Conservation (phyloP, 2,888 invertebrate genomes). For the Notodonta ziczac region DNA sequence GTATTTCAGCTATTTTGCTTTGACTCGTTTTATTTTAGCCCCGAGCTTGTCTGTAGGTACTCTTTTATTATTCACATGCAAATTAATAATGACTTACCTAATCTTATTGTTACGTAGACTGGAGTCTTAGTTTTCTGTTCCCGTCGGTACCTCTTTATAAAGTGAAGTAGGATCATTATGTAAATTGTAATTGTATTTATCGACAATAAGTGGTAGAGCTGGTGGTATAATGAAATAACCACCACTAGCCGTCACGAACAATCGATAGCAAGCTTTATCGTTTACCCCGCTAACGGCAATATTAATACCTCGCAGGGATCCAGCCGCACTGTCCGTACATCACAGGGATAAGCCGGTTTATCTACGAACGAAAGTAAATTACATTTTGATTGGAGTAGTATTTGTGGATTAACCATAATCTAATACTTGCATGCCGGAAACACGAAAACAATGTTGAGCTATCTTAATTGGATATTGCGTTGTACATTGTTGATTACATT, state of each 20-base stretch:
- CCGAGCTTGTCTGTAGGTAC: not conserved
- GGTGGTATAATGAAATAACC: conserved; percentile 34
- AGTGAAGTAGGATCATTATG: too few species aligned
- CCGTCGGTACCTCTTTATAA: too few species aligned
- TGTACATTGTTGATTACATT: not conserved
- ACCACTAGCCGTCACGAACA: conserved; percentile 29
- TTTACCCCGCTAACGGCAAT: conserved; percentile 5
- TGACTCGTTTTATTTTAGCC: not conserved
- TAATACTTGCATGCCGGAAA: conserved; percentile 10
- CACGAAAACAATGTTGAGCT: not conserved
- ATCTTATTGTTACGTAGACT: too few species aligned
- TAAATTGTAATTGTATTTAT: conserved; percentile 3
- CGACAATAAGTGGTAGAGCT: conserved; percentile 11
- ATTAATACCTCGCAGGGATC: conserved; percentile 19
- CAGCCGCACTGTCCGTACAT: conserved; percentile 9
- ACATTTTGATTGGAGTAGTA: conserved; percentile 23
- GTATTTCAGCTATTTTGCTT: not conserved
- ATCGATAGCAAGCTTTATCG: conserved; percentile 28
- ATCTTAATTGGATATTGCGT: not conserved
- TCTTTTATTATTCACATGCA: not conserved
- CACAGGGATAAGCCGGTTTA: conserved; percentile 9
- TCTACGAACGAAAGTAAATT: conserved; percentile 15
- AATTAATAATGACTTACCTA: too few species aligned
- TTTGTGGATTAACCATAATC: conserved; percentile 15
- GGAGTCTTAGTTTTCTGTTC: too few species aligned